Conservation (phyloP, 2,113 vertebrate species). For the Cephalopterus ornatus region DNA sequence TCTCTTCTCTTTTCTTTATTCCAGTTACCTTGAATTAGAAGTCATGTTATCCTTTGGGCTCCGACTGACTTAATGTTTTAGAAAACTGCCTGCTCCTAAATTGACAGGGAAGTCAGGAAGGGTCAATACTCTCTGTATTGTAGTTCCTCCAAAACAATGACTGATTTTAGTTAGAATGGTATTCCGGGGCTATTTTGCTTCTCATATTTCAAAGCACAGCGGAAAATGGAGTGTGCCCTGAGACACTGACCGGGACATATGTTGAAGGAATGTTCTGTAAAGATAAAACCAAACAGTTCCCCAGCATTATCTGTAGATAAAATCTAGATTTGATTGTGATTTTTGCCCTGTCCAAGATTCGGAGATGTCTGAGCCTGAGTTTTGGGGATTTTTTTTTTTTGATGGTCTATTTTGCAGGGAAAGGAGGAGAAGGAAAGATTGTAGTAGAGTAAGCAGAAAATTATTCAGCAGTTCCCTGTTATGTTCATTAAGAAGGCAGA, state of each 20-base stretch:
- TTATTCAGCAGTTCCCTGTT: constrained; percentile 53
- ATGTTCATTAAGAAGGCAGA: constrained; percentile 39
- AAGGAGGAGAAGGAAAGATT: background rate
- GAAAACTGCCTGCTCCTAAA: background rate
- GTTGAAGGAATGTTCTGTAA: background rate
- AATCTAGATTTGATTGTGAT: background rate
- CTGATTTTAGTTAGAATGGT: constrained; percentile 31
- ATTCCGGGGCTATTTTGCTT: constrained; percentile 9
- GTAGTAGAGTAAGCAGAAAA: constrained; percentile 52
- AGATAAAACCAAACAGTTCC: background rate
- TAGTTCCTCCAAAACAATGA: background rate
- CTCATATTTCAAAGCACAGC: constrained; percentile 34
- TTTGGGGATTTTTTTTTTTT: background rate
- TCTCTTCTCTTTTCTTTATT: constrained; percentile 47
- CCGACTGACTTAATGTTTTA: constrained; percentile 23
- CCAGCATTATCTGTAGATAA: background rate
- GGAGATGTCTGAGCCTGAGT: background rate
- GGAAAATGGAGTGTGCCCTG: background rate
- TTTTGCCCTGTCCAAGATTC: background rate
- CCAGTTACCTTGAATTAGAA: constrained; percentile 66
- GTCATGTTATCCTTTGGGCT: constrained; percentile 63
- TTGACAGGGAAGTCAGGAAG: constrained; percentile 9
- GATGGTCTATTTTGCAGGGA: background rate
- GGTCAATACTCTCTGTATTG: background rate
- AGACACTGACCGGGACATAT: background rate